Evolutionary conservation across 2,113 vertebrate genomes (phyloP).

Genomic region (Siniperca knerii): DNA sequence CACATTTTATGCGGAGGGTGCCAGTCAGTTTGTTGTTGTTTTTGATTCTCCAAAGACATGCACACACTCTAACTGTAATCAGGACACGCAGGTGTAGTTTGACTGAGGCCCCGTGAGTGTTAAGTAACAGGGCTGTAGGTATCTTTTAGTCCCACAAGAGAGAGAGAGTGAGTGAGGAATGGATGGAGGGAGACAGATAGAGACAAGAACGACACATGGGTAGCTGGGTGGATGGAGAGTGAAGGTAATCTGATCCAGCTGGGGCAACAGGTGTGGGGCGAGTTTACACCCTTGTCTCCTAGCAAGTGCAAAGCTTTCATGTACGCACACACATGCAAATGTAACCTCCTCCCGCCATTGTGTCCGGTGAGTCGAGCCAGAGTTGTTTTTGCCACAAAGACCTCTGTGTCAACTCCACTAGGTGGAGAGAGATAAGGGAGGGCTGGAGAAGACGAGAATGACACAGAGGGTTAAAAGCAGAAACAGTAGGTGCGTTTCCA

Average conservation of each 20-base stretch:
- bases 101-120: conserved; percentile 58
- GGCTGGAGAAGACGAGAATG: neutral
- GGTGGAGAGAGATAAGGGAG: neutral
- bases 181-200: conserved; percentile 20
- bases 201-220: conserved; percentile 22
- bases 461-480: neutral
- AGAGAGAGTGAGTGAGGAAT: conserved; percentile 20
- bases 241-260: conserved; percentile 62
- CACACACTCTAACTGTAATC: conserved; percentile 47
- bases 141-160: conserved; percentile 46
- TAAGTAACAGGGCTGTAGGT: conserved; percentile 64
- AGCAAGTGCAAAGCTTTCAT: conserved; percentile 40
- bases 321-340: conserved; percentile 13
- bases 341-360: neutral
- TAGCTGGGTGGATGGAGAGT: conserved; percentile 46
- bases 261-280: conserved; percentile 65
- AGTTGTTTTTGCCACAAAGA: conserved; percentile 32
- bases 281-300: conserved; percentile 59
- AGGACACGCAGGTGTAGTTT: conserved; percentile 59
- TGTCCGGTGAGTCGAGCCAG: neutral
- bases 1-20: neutral
- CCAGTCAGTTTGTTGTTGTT: neutral
- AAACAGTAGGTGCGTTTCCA: neutral
- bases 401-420: conserved; percentile 28
- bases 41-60: conserved; percentile 15